phyloP scores from a whole-genome alignment of 1,140 invertebrate genomes.

The Trichonephila inaurata region DNA sequence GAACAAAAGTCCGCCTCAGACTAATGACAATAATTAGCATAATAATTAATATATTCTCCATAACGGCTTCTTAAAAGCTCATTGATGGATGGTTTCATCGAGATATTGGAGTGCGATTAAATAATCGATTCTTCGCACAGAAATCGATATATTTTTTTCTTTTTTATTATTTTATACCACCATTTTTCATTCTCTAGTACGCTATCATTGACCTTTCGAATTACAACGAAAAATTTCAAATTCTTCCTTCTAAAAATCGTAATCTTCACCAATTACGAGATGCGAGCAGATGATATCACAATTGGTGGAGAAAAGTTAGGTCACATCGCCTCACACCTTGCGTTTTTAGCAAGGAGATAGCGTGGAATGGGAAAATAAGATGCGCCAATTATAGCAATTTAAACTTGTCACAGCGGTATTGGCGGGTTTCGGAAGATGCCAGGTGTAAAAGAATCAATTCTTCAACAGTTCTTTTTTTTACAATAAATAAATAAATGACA shows the following conservation, averaged over 20 bases:
- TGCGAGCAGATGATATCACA: neutral
- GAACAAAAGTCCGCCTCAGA: neutral
- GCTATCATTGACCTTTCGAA: neutral
- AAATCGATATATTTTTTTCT: neutral
- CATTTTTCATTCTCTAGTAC: neutral
- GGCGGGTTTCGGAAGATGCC: neutral
- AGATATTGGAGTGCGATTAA: neutral
- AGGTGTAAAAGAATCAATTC: neutral
- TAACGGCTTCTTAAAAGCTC: neutral
- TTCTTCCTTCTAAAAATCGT: neutral
- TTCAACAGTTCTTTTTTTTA: too few relatives aligned
- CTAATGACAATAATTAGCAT: conserved; percentile 37
- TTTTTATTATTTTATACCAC: neutral
- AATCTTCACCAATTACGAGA: conserved; percentile 23
- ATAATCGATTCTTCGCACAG: conserved; percentile 4
- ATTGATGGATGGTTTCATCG: neutral
- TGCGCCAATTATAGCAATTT: neutral
- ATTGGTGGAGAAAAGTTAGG: neutral
- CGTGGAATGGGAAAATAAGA: neutral
- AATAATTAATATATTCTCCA: neutral
- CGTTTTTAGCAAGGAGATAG: neutral
- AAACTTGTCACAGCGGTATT: neutral
- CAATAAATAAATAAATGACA: too few relatives aligned
- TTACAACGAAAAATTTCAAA: neutral
- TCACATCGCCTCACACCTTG: neutral